Conservation (phyloP, 2,113 vertebrate genomes). For the Verasper variegatus region DNA sequence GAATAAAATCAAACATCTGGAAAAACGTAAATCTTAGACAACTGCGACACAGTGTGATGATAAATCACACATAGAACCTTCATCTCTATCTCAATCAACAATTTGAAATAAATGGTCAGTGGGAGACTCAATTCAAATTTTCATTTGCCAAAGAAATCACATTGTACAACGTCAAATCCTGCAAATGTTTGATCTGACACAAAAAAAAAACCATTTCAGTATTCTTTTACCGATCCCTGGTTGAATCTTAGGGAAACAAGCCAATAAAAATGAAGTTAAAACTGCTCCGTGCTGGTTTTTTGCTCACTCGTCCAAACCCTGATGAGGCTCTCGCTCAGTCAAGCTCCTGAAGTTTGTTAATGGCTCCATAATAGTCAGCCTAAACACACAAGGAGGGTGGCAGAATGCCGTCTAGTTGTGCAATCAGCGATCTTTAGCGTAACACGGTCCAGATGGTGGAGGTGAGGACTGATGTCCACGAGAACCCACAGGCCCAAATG, state of each 20-base stretch:
- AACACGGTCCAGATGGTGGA: slow-evolving; percentile 70
- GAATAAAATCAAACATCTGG: no score
- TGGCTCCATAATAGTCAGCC: slow-evolving; percentile 3
- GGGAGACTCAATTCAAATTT: no score
- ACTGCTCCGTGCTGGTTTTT: background rate
- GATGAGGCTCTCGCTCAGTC: background rate
- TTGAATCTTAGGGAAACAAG: background rate
- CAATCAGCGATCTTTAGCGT: slow-evolving; percentile 58
- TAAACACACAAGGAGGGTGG: slow-evolving; percentile 17
- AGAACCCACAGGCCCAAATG: slow-evolving; percentile 59
- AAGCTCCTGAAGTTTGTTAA: slow-evolving; percentile 15
- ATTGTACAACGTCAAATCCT: background rate
- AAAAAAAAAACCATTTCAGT: background rate
- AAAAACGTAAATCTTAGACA: background rate
- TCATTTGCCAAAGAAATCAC: no score
- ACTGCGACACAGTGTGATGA: background rate
- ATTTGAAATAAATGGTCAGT: background rate
- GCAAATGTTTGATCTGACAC: background rate
- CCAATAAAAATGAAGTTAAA: background rate
- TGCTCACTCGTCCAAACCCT: background rate
- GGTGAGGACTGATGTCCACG: slow-evolving; percentile 63
- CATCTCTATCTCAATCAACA: background rate
- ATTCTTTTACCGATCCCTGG: background rate
- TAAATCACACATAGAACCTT: background rate
- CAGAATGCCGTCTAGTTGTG: slow-evolving; percentile 39